These are phyloP conservation scores for Teleogryllus occipitalis DNA, from an alignment of 1,140 invertebrate genomes.

Conservation along the genomic window DNA sequence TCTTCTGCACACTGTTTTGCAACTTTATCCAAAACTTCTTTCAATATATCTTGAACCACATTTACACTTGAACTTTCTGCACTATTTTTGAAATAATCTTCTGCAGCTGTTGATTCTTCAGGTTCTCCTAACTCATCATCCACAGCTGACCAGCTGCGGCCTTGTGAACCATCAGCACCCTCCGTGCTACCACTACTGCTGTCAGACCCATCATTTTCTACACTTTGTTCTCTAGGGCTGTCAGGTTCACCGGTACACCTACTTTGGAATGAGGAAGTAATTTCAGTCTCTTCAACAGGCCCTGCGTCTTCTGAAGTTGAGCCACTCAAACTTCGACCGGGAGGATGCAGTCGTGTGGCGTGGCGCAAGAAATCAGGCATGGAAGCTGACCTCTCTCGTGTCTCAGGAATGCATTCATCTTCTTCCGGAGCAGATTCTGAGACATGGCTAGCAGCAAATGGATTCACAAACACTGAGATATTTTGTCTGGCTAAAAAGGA, in stretches of 20 bases:
- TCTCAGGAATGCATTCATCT: slow-evolving; percentile 28
- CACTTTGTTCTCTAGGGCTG: background rate
- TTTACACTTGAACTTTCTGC: slow-evolving; percentile 34
- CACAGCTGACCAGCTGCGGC: slow-evolving; percentile 12
- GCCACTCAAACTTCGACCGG: background rate
- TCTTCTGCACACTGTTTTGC: slow-evolving; percentile 19
- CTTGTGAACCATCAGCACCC: slow-evolving; percentile 4
- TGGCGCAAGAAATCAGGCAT: background rate
- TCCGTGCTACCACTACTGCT: background rate
- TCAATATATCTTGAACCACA: slow-evolving; percentile 46
- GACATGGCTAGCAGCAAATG: slow-evolving; percentile 38
- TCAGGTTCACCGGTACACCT: background rate
- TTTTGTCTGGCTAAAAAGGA: slow-evolving; percentile 34
- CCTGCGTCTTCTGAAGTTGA: background rate
- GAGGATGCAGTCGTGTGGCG: background rate
- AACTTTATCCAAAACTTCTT: slow-evolving; percentile 46
- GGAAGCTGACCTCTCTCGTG: background rate
- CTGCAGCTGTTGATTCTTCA: slow-evolving; percentile 47
- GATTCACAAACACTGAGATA: slow-evolving; percentile 49
- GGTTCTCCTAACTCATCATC: slow-evolving; percentile 30
- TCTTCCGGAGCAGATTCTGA: slow-evolving; percentile 35
- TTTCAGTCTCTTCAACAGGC: slow-evolving; percentile 14
- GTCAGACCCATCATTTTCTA: background rate
- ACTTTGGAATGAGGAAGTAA: background rate
- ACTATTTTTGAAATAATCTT: slow-evolving; percentile 45